These are phyloP conservation scores for Tethya wilhelma DNA, from an alignment of 37 sponge, comb jelly and placozoan genomes.

Conservation along the genomic window DNA sequence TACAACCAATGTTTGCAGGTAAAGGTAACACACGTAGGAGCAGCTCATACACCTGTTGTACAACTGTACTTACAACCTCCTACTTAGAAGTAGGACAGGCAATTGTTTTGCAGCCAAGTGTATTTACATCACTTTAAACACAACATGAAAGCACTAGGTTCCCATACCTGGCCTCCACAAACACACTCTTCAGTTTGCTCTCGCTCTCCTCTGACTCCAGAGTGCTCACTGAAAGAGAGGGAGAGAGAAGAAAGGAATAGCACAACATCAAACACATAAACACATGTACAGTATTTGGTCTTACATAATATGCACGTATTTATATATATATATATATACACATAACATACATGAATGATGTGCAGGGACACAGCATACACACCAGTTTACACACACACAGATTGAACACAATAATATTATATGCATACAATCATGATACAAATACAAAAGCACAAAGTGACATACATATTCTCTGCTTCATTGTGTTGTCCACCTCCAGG, in stretches of 20 bases:
- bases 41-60: neutral
- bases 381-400: no score
- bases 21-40: no score
- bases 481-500: conserved; percentile 16
- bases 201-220: conserved; percentile 60
- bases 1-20: no score
- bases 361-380: no score
- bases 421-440: no score
- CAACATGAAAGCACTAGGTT: neutral
- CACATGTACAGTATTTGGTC: no score
- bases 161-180: conserved; percentile 69
- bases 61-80: no score
- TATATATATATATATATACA: neutral
- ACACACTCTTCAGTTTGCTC: conserved; percentile 53
- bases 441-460: neutral
- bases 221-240: conserved; percentile 37
- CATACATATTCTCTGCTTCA: conserved; percentile 21
- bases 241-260: neutral
- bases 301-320: neutral
- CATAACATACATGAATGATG: neutral
- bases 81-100: no score
- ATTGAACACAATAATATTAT: no score
- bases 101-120: no score
- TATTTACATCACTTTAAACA: no score
- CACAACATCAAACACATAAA: neutral